Conservation (phyloP, 2,113 vertebrate genomes). For the Amblyopsis rosae region DNA sequence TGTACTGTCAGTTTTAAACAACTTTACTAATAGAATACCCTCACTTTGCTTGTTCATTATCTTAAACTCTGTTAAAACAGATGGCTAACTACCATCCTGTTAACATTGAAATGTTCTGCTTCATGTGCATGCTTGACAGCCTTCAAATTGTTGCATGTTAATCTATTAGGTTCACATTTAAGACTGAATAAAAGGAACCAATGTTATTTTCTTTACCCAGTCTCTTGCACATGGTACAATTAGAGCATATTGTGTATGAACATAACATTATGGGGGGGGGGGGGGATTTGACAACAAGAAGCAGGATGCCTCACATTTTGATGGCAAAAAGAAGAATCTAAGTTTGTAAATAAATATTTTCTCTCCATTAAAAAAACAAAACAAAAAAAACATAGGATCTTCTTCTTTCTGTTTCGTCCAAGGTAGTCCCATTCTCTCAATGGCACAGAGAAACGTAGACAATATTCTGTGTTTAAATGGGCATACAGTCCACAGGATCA, state of each 20-base stretch:
- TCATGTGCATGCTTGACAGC: conserved; percentile 42
- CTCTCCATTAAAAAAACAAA: conserved; percentile 55
- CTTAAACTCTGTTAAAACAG: conserved; percentile 35
- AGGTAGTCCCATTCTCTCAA: conserved; percentile 63
- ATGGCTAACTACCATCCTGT: conserved; percentile 23
- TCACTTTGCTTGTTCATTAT: conserved; percentile 45
- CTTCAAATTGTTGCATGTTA: conserved; percentile 47
- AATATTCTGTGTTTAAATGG: conserved; percentile 84
- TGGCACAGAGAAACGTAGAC: conserved; percentile 72
- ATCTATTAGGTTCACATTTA: conserved; percentile 52
- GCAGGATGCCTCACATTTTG: conserved; percentile 48
- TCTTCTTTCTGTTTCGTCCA: conserved; percentile 56
- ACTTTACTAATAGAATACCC: conserved; percentile 20
- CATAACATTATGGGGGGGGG: conserved; percentile 22
- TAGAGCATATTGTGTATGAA: conserved; percentile 54
- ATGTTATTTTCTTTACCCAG: conserved; percentile 46
- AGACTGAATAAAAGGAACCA: conserved; percentile 58
- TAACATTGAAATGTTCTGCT: conserved; percentile 38
- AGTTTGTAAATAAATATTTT: conserved; percentile 80
- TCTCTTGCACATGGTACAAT: conserved; percentile 51
- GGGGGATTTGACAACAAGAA: conserved; percentile 61
- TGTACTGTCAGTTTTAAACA: conserved; percentile 34
- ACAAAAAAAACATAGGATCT: conserved; percentile 54
- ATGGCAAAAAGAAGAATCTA: conserved; percentile 59
- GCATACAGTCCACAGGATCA: conserved; percentile 90